A percentile compares a stretch with the other conserved stretches of the same genome.
Conservation (phyloP, 2,113 vertebrate species). For the Felis chaus region DNA sequence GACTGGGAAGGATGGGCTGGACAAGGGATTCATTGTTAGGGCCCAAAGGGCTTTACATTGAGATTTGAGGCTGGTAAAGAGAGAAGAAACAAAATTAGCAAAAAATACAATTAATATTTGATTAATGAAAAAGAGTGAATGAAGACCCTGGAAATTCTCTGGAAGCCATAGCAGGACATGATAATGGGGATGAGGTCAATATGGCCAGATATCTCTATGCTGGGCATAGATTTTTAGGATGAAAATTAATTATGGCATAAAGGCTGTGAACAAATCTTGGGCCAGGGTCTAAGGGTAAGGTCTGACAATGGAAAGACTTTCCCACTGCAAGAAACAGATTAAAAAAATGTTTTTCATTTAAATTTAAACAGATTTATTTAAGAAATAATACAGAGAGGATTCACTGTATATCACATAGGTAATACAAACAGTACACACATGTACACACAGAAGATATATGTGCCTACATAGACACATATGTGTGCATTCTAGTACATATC, state of each 20-base stretch:
- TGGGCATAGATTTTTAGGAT: not conserved
- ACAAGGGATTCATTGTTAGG: not conserved
- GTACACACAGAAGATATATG: not conserved
- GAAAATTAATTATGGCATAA: not conserved
- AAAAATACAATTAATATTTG: conserved; percentile 5
- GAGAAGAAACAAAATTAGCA: not conserved
- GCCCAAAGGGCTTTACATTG: not conserved
- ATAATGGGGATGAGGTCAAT: not conserved
- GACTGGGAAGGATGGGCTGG: not conserved
- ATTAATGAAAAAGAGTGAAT: not conserved
- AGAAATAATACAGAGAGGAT: not conserved
- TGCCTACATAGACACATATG: not conserved
- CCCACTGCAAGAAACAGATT: not conserved
- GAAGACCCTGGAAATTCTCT: not conserved
- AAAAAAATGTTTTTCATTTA: not conserved
- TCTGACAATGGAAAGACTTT: not conserved
- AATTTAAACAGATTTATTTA: too few species aligned
- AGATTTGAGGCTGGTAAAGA: not conserved
- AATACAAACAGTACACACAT: not conserved
- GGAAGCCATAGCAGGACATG: not conserved
- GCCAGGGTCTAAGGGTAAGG: not conserved
- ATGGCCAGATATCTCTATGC: not conserved
- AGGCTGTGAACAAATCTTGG: not conserved
- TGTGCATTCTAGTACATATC: not conserved
- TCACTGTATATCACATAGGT: not conserved